phyloP scores from a whole-genome alignment of 2,888 invertebrate genomes.

The Abrostola triplasia region DNA sequence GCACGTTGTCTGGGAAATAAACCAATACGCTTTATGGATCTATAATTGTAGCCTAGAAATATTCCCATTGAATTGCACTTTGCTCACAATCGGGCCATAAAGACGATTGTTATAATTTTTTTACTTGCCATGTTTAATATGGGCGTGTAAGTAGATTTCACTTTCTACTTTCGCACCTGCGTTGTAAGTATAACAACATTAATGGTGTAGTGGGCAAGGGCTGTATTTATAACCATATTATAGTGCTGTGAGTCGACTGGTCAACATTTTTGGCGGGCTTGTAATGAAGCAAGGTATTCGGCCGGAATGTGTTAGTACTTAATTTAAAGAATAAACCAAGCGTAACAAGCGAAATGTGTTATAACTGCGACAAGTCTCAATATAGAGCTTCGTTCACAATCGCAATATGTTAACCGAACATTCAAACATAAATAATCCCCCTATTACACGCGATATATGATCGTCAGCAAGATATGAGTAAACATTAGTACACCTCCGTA shows the following conservation, averaged over 20 bases:
- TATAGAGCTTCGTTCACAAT: too few relatives aligned
- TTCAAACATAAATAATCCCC: too few relatives aligned
- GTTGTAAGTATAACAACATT: neutral
- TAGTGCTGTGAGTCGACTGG: neutral
- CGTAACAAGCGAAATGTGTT: too few relatives aligned
- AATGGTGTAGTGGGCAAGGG: constrained; percentile 28
- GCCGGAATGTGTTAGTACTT: too few relatives aligned
- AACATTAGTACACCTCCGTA: too few relatives aligned
- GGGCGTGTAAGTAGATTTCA: constrained; percentile 56
- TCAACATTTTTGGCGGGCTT: too few relatives aligned
- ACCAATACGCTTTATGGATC: neutral
- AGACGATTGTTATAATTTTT: constrained; percentile 53
- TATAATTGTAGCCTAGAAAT: constrained; percentile 4
- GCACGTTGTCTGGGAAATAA: neutral
- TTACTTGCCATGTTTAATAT: constrained; percentile 63
- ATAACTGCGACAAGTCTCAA: too few relatives aligned
- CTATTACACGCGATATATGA: too few relatives aligned
- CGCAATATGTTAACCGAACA: too few relatives aligned
- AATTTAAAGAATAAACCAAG: too few relatives aligned
- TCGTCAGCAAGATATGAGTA: too few relatives aligned
- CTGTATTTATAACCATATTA: constrained; percentile 26
- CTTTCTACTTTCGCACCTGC: constrained; percentile 70
- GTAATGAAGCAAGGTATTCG: too few relatives aligned
- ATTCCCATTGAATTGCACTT: constrained; percentile 25
- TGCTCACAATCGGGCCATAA: constrained; percentile 39